Conservation (phyloP, 2,797 vertebrate species). For the Heterohyrax brucei region DNA sequence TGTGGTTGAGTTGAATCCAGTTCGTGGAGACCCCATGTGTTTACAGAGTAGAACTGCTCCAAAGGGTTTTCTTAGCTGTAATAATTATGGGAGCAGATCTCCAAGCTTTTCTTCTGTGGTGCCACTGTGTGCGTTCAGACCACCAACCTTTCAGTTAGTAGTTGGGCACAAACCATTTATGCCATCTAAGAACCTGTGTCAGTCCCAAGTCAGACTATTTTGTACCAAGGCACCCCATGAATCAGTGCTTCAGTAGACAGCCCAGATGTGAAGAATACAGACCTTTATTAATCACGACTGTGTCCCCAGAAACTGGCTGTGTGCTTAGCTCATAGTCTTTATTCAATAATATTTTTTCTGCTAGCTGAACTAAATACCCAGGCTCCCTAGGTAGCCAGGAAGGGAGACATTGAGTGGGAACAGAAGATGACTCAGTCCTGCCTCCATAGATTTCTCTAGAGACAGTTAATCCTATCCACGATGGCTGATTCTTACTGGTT, state of each 20-base stretch:
- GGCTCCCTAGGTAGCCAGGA: neutral
- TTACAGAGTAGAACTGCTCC: neutral
- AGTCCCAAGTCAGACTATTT: neutral
- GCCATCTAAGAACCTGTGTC: neutral
- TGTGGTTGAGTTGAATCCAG: neutral
- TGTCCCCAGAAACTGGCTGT: neutral
- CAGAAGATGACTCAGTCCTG: neutral
- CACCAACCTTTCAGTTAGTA: neutral
- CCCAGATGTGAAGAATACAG: neutral
- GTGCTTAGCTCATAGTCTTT: neutral
- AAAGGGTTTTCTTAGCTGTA: neutral
- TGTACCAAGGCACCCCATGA: neutral
- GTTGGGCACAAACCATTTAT: neutral
- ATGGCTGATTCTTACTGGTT: neutral
- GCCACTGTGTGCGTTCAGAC: neutral
- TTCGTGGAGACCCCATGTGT: neutral
- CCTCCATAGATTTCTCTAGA: neutral
- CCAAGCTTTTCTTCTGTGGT: neutral
- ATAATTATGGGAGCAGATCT: neutral
- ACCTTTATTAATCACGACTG: neutral
- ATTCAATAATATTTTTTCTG: neutral
- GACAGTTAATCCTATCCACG: neutral
- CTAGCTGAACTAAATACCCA: neutral
- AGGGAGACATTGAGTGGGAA: neutral
- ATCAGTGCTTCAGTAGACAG: neutral